Percentiles rank a stretch among this genome's conserved stretches.
Conservation (phyloP, 2,797 vertebrate genomes). For the Netta rufina region DNA sequence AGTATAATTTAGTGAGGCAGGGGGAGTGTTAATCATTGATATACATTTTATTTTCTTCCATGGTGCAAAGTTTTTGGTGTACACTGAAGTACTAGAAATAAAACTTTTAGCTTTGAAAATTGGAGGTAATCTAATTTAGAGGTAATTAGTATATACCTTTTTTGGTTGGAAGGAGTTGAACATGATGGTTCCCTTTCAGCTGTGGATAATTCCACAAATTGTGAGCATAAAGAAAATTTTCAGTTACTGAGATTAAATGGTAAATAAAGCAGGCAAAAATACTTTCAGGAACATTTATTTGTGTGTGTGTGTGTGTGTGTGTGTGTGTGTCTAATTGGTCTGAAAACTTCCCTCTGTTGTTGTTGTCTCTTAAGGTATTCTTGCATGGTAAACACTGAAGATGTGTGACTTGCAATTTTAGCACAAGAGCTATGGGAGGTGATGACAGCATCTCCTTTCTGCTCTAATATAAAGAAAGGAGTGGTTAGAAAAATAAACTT, state of each 20-base stretch:
- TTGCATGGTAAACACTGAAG: neutral
- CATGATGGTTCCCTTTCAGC: no score
- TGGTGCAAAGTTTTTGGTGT: neutral
- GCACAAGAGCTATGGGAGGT: neutral
- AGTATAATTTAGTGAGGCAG: neutral
- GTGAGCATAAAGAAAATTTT: neutral
- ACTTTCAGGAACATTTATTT: neutral
- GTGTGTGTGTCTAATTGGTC: no score
- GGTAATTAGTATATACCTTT: neutral
- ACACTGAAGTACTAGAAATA: neutral
- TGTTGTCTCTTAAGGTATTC: neutral
- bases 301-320: neutral
- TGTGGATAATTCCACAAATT: no score
- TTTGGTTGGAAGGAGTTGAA: neutral
- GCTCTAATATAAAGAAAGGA: neutral
- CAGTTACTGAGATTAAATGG: neutral
- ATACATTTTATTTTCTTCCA: neutral
- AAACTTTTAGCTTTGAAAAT: neutral
- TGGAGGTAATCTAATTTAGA: neutral
- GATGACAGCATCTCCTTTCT: neutral
- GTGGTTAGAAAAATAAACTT: neutral
- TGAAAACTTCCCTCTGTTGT: neutral
- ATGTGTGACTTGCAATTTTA: neutral
- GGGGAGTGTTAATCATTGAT: neutral
- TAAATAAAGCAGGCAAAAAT: neutral